phyloP scores from a whole-genome alignment of 1,140 invertebrate species.

The Drosophila nigrodunni region DNA sequence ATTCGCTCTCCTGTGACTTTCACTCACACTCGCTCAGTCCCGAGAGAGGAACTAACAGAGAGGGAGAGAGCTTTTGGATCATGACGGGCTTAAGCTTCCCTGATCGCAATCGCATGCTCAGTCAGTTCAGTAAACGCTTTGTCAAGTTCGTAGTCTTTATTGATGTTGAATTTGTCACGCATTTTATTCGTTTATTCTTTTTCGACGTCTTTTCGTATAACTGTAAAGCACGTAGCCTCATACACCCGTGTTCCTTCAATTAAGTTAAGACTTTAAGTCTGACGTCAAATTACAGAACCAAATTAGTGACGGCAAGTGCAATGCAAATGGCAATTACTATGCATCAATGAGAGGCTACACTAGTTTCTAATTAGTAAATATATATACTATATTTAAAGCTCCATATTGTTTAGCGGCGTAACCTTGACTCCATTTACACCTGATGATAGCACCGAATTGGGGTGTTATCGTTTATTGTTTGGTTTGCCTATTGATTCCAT shows the following conservation, averaged over 20 bases:
- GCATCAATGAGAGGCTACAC: neutral
- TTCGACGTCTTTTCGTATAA: neutral
- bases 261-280: constrained; percentile 1
- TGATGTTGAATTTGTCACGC: constrained; percentile 22
- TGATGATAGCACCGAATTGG: neutral
- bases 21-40: neutral
- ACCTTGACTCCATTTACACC: constrained; percentile 21
- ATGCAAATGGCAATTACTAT: constrained; percentile 26
- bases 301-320: constrained; percentile 29
- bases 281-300: constrained; percentile 6
- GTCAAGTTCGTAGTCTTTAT: constrained; percentile 39
- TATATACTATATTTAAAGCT: constrained; percentile 2
- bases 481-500: constrained; percentile 26
- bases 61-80: neutral
- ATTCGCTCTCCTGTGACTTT: neutral
- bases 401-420: neutral
- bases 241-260: neutral
- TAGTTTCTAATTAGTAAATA: constrained; percentile 20
- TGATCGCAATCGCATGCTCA: constrained; percentile 12
- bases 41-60: neutral
- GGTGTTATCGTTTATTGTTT: constrained; percentile 3
- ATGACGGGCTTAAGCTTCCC: constrained; percentile 6
- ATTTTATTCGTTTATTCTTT: constrained; percentile 12
- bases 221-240: constrained; percentile 2
- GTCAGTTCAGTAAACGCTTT: constrained; percentile 53